These are phyloP conservation scores for Eupsilia transversa DNA, from an alignment of 2,888 invertebrate genomes.

Conservation along the genomic window DNA sequence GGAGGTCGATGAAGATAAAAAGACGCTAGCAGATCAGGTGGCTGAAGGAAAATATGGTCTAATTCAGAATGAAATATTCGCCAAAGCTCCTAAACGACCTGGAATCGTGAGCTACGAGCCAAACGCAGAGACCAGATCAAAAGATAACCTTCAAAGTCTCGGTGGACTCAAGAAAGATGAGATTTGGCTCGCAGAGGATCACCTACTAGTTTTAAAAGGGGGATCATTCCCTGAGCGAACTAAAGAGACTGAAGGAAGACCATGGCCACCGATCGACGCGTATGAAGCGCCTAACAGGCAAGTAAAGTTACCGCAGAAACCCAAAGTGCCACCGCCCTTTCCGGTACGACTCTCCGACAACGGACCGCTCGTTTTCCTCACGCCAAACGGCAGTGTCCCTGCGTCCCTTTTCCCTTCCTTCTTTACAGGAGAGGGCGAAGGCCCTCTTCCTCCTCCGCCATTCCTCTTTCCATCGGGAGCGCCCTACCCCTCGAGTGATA, in stretches of 20 bases:
- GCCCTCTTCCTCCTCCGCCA: constrained; percentile 89
- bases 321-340: constrained; percentile 97
- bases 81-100: constrained; percentile 93
- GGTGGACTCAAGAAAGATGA: constrained; percentile 96
- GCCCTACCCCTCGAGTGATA: constrained; percentile 90
- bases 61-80: constrained; percentile 95
- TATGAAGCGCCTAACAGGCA: constrained; percentile 95
- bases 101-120: constrained; percentile 95
- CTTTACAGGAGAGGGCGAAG: constrained; percentile 91
- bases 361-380: constrained; percentile 96
- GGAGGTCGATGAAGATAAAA: constrained; percentile 93
- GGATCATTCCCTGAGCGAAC: constrained; percentile 92
- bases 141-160: constrained; percentile 94
- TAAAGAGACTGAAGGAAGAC: constrained; percentile 84
- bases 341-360: constrained; percentile 96
- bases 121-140: constrained; percentile 94
- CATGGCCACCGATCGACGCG: constrained; percentile 96
- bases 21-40: constrained; percentile 96
- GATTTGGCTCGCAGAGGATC: constrained; percentile 97
- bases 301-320: constrained; percentile 95
- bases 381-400: constrained; percentile 94
- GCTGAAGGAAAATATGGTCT: constrained; percentile 97
- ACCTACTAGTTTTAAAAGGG: constrained; percentile 95
- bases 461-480: constrained; percentile 91
- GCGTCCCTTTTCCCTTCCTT: constrained; percentile 92